These are phyloP conservation scores for Cyprinodon diabolis DNA, from an alignment of 2,797 vertebrate genomes.

Conservation along the genomic window DNA sequence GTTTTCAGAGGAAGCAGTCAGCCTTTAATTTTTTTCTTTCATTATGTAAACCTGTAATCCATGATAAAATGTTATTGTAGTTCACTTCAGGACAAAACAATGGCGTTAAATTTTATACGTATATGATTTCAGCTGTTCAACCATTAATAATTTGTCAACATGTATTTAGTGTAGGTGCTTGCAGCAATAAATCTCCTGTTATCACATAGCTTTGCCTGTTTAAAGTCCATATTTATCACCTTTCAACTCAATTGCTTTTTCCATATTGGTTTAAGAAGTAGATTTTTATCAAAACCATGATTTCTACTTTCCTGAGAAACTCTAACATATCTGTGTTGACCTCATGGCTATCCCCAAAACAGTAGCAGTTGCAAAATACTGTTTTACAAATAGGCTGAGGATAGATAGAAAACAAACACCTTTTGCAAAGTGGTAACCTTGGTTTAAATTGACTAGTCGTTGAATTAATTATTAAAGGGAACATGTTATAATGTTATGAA, in stretches of 20 bases:
- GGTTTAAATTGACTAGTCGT: not conserved
- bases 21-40: not conserved
- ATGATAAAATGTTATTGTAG: not conserved
- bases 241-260: not conserved
- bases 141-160: not conserved
- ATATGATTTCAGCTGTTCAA: not conserved
- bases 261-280: not conserved
- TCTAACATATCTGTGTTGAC: not conserved
- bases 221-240: not conserved
- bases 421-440: no score
- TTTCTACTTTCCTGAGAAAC: not conserved
- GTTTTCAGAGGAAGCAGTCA: not conserved
- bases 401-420: no score
- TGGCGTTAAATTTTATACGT: not conserved
- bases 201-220: not conserved
- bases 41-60: not conserved
- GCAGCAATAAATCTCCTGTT: not conserved
- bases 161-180: not conserved
- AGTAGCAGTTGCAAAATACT: not conserved
- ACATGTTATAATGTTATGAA: not conserved
- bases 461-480: not conserved
- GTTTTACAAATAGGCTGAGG: not conserved
- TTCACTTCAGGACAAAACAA: not conserved
- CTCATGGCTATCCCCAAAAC: not conserved
- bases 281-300: not conserved